Base-by-base conservation (phyloP, 2,888 invertebrate species). In the Blastobasis adustella region DNA sequence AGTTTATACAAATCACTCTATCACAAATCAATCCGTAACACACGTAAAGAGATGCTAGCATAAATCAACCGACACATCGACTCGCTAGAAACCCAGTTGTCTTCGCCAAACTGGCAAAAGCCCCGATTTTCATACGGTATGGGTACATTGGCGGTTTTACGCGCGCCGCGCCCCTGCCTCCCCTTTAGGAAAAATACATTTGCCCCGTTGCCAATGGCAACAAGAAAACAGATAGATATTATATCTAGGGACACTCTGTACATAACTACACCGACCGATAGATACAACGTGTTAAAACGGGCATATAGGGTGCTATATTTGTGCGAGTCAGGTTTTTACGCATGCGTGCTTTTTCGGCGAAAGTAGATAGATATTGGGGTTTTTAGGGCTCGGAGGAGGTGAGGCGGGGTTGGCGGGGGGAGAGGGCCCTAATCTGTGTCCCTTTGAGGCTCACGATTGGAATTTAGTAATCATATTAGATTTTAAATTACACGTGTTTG, bases 381-480 rank as follows among this genome's bases (percentile, higher is more conserved):
- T 86, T 83, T 82, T 80, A 78, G 84, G 76, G 67, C 73, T 77
- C 64, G 59, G 63, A 69, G 69, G 67, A 71, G 73, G 71, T 67
- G 58, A 71, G 67, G 51, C 45, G 52, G 67, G 63, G 54, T 58
- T 61, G 53, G 59, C 56, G 65, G 65, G 73, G 67, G 70, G 58
- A 69, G 70, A 64, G 65, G 70, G 73, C 78, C 82, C 80, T 88
- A 87, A 88, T 87, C 86, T 85, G 73, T 70, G 81, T 79, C 85
- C 86, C 85, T 85, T 86, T 86, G 85, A 85, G 76, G 68, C 69
- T 68, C 76, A 76, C 84, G 85, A 86, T 87, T 85, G 85, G 86
- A 86, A 86, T 85, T 86, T 85, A 84, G 86, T 87, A 85, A 85
- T 85, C 86, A 86, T 86, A 87, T 86, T 86, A 86, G 82, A 85